Conservation (phyloP, 2,797 vertebrate species). For the Lindbergichthys nudifrons region DNA sequence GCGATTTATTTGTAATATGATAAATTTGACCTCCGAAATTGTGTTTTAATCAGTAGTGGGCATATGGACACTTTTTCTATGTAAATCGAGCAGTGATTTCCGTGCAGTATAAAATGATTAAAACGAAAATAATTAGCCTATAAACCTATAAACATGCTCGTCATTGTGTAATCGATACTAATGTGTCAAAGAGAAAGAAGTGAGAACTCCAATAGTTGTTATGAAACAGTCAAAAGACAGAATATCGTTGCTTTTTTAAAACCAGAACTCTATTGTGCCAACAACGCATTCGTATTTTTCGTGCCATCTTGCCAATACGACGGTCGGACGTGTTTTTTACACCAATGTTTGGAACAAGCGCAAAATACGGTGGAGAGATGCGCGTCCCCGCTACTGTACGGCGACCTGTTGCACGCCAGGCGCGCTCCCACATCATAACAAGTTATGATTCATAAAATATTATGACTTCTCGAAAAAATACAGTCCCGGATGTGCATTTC, state of each 20-base stretch:
- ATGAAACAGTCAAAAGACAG: slow-evolving; percentile 5
- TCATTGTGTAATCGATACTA: slow-evolving; percentile 23
- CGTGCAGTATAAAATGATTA: slow-evolving; percentile 8
- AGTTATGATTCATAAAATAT: slow-evolving; percentile 90
- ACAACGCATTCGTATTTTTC: slow-evolving; percentile 64
- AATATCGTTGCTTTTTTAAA: slow-evolving; percentile 16
- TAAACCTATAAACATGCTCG: slow-evolving; percentile 14
- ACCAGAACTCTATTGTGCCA: slow-evolving; percentile 41
- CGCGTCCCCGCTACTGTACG: slow-evolving; percentile 84
- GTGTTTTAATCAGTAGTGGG: neutral
- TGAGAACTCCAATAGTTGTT: slow-evolving; percentile 29
- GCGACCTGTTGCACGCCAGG: slow-evolving; percentile 85
- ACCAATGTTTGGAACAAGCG: slow-evolving; percentile 61
- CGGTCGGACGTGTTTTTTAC: slow-evolving; percentile 50
- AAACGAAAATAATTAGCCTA: slow-evolving; percentile 28
- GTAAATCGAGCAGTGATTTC: slow-evolving; percentile 24
- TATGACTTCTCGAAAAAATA: slow-evolving; percentile 73
- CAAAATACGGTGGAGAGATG: slow-evolving; percentile 73
- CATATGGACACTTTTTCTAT: neutral
- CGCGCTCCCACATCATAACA: slow-evolving; percentile 87
- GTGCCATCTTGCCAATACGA: slow-evolving; percentile 68
- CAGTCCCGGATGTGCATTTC: slow-evolving; percentile 77
- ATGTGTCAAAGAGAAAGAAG: slow-evolving; percentile 7
- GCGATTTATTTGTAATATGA: neutral
- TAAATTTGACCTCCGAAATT: neutral